phyloP scores from a whole-genome alignment of 2,888 invertebrate genomes.

The Fabriciana adippe region DNA sequence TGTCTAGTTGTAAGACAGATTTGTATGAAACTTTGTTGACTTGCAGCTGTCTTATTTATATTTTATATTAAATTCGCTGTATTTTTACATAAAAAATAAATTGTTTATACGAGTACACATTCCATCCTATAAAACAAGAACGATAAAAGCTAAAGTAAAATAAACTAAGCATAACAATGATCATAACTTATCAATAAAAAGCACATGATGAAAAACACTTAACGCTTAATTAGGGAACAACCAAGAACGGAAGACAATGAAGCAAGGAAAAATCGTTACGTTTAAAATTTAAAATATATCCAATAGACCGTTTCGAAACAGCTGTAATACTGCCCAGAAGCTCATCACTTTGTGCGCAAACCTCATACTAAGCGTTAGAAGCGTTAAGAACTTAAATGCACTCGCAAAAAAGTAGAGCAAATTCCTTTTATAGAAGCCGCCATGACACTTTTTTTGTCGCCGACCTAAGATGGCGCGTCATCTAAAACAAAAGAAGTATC shows the following conservation, averaged over 20 bases:
- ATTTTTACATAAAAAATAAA: too few relatives aligned
- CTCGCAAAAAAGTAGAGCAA: slow-evolving; percentile 38
- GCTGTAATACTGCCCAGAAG: neutral
- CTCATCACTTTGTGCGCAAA: slow-evolving; percentile 17
- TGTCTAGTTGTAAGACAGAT: neutral
- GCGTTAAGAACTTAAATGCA: slow-evolving; percentile 30
- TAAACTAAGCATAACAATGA: neutral
- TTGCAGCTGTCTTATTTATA: neutral
- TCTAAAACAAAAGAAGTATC: slow-evolving; percentile 77
- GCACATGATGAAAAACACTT: neutral
- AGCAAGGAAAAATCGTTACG: slow-evolving; percentile 15
- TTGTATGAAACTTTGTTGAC: neutral
- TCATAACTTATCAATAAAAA: neutral
- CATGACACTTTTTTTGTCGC: slow-evolving; percentile 79
- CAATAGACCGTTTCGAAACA: neutral
- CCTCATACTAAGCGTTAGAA: slow-evolving; percentile 16
- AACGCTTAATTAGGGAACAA: neutral
- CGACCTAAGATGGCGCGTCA: slow-evolving; percentile 78
- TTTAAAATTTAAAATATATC: slow-evolving; percentile 19
- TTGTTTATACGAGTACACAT: too few relatives aligned
- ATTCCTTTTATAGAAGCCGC: slow-evolving; percentile 55
- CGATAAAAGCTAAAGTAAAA: too few relatives aligned
- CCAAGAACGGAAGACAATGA: neutral
- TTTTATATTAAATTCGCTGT: neutral
- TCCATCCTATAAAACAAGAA: too few relatives aligned